phyloP scores from a whole-genome alignment of 2,888 invertebrate species.

The Bhutanitis thaidina region DNA sequence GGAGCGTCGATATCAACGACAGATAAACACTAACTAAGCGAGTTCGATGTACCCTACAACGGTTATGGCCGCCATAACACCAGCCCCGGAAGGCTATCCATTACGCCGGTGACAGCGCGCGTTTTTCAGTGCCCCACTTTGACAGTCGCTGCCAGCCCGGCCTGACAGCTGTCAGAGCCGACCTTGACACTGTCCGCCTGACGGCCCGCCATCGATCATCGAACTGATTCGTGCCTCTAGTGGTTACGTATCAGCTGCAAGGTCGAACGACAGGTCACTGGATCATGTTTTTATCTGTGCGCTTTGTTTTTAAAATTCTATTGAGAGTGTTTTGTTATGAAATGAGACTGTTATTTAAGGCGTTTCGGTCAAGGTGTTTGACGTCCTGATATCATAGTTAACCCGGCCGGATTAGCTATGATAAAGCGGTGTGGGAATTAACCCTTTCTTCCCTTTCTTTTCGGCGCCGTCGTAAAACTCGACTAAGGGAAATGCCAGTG shows the following conservation, averaged over 20 bases:
- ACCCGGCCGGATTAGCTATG: too few species aligned
- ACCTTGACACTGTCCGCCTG: constrained; percentile 55
- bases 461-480: too few species aligned
- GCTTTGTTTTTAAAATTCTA: not conserved
- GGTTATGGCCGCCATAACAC: constrained; percentile 41
- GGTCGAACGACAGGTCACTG: constrained; percentile 5
- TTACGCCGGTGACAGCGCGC: constrained; percentile 62
- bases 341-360: too few species aligned
- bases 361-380: too few species aligned
- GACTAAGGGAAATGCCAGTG: too few species aligned
- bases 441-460: too few species aligned
- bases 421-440: too few species aligned
- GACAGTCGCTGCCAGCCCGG: constrained; percentile 43
- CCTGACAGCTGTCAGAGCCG: constrained; percentile 56
- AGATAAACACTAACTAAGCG: not conserved
- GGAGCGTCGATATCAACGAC: too few species aligned
- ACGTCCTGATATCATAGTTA: too few species aligned
- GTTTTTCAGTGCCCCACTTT: constrained; percentile 56
- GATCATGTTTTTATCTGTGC: not conserved
- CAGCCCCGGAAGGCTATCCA: constrained; percentile 60
- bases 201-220: constrained; percentile 55
- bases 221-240: constrained; percentile 20
- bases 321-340: too few species aligned
- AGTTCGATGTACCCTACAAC: constrained; percentile 50
- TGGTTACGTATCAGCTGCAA: not conserved